Evolutionary conservation across 2,888 invertebrate genomes (phyloP), one percentile per base, ranked within the genome.

Genomic region (Ceratothoa steindachneri): DNA sequence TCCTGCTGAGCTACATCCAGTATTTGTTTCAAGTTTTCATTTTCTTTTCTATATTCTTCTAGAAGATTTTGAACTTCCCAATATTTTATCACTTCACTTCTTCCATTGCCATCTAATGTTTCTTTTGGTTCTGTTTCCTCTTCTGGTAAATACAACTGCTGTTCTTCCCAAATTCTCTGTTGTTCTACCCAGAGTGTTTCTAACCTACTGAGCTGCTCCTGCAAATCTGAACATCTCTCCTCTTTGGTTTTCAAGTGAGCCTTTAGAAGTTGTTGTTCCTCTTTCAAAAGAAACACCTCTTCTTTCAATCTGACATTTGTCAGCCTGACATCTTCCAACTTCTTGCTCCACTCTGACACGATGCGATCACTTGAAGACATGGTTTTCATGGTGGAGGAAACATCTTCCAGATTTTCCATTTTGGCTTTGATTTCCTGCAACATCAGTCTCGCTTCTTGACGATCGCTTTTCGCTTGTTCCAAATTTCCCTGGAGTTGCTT

Each of bases 401-500:
- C 53, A 28, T 77, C 77, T 19, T 77, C 77, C 3, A 77, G 24
- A 52, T 73, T 71, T 51, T 77, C 77, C 51, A 73, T 73, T 52
- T 77, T 77, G 19, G 71, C 31, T 27, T 68, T 71, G n/a, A 77
- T 67, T 52, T 77, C 73, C n/a, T 69, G 30, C 1, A 77, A 51
- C 27, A 71, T 41, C 19, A 77, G 30, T 30, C 69, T 71, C 22
- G 77, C 74, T 64, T 77, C 77, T 65, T 68, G 31, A 41, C 71
- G 73, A 31, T 77, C 73, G 41, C 69, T 64, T 52, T 73, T 73
- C 28, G 77, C 66, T 30, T 67, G 60, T 3, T 66, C 55, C 12
- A 77, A 51, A 55, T 67, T 69, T 22, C 19, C 66, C 24, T 68
- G 65, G 3, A 77, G 51, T 5, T 67, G 12, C 24, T 73, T 69